Evolutionary conservation across 2,113 vertebrate species (phyloP).

Genomic region (Toxotes jaculatrix): DNA sequence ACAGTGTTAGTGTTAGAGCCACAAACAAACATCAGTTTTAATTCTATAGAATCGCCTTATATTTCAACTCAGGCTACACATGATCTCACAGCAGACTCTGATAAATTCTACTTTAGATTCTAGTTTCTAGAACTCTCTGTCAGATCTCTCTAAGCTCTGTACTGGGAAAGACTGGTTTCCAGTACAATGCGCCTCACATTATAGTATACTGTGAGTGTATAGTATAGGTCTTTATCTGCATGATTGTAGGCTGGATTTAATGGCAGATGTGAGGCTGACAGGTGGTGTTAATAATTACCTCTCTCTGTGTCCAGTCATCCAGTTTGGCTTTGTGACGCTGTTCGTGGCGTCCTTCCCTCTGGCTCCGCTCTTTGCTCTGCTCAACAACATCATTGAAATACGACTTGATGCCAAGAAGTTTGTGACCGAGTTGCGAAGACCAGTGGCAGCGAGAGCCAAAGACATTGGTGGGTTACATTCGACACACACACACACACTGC

Average conservation of each 20-base stretch:
- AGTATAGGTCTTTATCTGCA: background rate
- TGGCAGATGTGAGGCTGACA: background rate
- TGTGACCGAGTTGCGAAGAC: slow-evolving; percentile 92
- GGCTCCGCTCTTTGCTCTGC: slow-evolving; percentile 95
- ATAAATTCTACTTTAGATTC: background rate
- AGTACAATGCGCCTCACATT: background rate
- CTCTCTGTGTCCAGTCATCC: slow-evolving; percentile 89
- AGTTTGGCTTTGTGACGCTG: slow-evolving; percentile 99
- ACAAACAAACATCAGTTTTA: too few relatives aligned
- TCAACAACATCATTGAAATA: slow-evolving; percentile 99
- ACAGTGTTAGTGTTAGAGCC: background rate
- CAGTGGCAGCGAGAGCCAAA: slow-evolving; percentile 95
- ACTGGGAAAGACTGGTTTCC: background rate
- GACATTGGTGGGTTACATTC: slow-evolving; percentile 90
- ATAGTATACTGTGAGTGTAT: background rate
- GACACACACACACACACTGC: too few relatives aligned
- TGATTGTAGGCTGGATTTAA: background rate
- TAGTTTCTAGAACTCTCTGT: background rate
- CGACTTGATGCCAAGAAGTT: slow-evolving; percentile 98
- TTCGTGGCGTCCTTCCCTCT: slow-evolving; percentile 98
- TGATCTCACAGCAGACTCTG: too few relatives aligned
- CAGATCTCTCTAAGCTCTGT: background rate
- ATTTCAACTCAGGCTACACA: too few relatives aligned
- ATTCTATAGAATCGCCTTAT: too few relatives aligned
- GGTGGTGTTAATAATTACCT: background rate